Conservation (phyloP, 2,797 vertebrate genomes). For the Pangasius macronema region DNA sequence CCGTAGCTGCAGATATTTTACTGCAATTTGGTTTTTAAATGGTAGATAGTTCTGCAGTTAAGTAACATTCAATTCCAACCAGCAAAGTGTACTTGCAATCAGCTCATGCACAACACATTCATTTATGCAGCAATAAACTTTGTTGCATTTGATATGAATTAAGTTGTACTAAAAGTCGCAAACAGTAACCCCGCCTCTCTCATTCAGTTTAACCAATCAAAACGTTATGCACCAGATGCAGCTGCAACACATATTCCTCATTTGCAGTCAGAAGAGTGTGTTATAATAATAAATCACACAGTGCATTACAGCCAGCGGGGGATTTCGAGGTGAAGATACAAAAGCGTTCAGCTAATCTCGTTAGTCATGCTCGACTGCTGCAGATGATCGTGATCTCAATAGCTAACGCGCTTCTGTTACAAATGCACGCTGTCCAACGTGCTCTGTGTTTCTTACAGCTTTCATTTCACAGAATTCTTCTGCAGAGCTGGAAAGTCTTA, state of each 20-base stretch:
- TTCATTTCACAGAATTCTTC: background rate
- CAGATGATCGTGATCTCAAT: constrained; percentile 7
- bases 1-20: background rate
- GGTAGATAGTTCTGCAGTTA: background rate
- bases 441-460: background rate
- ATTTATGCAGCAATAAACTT: background rate
- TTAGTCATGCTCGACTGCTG: constrained; percentile 28
- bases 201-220: background rate
- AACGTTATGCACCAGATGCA: background rate
- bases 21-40: background rate
- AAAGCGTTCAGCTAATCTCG: constrained; percentile 22
- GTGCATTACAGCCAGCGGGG: background rate
- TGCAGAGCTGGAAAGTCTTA: background rate
- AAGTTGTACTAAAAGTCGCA: background rate
- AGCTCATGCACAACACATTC: background rate
- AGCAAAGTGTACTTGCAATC: background rate
- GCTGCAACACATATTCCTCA: background rate
- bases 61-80: background rate
- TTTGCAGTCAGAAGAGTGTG: constrained; percentile 5
- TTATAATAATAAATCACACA: constrained; percentile 6
- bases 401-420: background rate
- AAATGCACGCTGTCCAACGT: no score
- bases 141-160: background rate
- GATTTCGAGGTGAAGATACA: constrained; percentile 38
- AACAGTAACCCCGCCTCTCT: background rate